A percentile compares a stretch with the other conserved stretches of the same genome.
These are phyloP conservation scores for Lasioglossum albipes DNA, from an alignment of 1,140 invertebrate species.

Conservation along the genomic window DNA sequence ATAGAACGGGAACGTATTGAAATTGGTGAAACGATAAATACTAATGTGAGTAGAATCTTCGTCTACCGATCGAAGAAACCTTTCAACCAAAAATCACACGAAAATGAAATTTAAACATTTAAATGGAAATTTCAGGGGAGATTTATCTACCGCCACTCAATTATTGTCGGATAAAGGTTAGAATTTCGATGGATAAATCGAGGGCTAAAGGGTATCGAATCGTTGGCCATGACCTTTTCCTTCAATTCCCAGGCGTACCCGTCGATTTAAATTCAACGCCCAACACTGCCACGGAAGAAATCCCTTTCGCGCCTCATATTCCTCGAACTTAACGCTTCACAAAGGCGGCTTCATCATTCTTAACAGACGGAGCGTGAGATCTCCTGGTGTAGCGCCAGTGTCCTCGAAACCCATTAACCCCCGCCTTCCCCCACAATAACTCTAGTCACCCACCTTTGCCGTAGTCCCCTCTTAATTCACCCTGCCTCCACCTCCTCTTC, in stretches of 20 bases:
- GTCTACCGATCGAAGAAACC: too few species aligned
- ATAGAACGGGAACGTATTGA: too few species aligned
- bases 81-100: too few species aligned
- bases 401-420: constrained; percentile 63
- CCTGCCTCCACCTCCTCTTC: not conserved
- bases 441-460: constrained; percentile 21
- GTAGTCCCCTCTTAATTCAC: constrained; percentile 30
- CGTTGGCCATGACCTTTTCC: constrained; percentile 13
- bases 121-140: too few species aligned
- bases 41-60: too few species aligned
- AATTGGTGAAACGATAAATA: not conserved
- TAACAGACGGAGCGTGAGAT: constrained; percentile 52
- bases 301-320: constrained; percentile 24
- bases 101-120: too few species aligned
- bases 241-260: not conserved
- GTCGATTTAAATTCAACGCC: constrained; percentile 54
- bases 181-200: not conserved
- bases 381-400: constrained; percentile 57
- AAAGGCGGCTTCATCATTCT: constrained; percentile 46
- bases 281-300: constrained; percentile 33
- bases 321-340: constrained; percentile 30
- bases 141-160: too few species aligned
- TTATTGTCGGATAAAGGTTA: not conserved
- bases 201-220: not conserved
- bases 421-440: constrained; percentile 39